Base-by-base conservation (phyloP, 92 coral and sea anemone species). In the Phenganax marumi region DNA sequence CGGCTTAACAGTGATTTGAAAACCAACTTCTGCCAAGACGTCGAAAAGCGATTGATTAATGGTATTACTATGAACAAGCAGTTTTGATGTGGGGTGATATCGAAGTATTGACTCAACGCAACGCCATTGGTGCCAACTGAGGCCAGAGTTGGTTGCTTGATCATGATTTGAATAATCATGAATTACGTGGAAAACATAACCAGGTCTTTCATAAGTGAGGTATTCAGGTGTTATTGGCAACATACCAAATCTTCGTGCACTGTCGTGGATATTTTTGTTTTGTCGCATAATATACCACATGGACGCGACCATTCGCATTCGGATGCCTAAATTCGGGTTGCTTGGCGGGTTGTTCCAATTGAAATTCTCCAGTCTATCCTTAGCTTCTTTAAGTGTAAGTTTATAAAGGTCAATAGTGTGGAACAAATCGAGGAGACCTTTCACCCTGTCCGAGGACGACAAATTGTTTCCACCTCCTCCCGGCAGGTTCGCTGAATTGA, bases 291-390 rank as follows among this genome's bases (percentile, higher is more conserved):
- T 71, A 65, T 84, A 73, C 87, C 87, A 84, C 5, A 64, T 46
- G 33, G 87, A 53, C 8, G 87, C 73, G 12, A 65, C 16, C 46
- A 74, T 14, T 56, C 87, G 74, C 81, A 70, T 84, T 8, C 60
- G 83, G 48, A 22, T 14, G 12, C 77, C 71, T 33, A 68, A 22
- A 39, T 64, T 56, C 21, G 86, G 68, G 10, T 80, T 52, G 9
- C 52, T 49, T 51, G 88, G 85, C 14, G 88, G 88, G 55, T 85
- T 47, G 47, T 17, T 78, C 88, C 88, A 84, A 61, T 75, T 64
- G 58, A 84, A 84, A 50, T 19, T 53, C 8, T 0, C 12, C 56
- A 84, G 33, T 84, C 77, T 77, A 19, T 9, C 70, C 21, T 53
- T 79, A 17, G 85, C 84, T 11, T 85, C 65, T 14, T 77, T 26